Percentiles rank a stretch among this genome's conserved stretches.
phyloP scores from a whole-genome alignment of 2,113 vertebrate genomes.

The Poeciliopsis occidentalis region DNA sequence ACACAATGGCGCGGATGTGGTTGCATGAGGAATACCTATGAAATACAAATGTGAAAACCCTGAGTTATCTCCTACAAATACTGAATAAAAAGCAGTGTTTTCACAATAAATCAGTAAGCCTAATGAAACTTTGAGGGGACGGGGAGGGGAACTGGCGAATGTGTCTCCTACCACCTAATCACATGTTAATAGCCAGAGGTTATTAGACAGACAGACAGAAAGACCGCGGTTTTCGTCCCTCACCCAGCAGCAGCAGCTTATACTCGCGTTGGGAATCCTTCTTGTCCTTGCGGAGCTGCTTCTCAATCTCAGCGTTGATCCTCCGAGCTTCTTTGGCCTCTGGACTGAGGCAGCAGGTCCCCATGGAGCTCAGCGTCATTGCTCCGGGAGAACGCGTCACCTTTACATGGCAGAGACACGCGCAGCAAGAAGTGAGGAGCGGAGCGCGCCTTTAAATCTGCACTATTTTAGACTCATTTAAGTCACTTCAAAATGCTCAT shows the following conservation, averaged over 20 bases:
- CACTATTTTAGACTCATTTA: neutral
- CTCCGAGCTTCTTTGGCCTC: constrained; percentile 94
- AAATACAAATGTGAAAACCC: too few species aligned
- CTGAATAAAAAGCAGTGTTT: too few species aligned
- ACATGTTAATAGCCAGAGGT: too few species aligned
- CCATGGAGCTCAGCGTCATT: constrained; percentile 88
- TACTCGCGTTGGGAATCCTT: constrained; percentile 86
- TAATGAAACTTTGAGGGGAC: too few species aligned
- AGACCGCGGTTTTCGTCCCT: constrained; percentile 21
- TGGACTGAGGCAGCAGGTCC: constrained; percentile 92
- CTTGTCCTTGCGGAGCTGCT: constrained; percentile 91
- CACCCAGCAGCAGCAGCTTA: constrained; percentile 91
- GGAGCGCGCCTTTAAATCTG: neutral
- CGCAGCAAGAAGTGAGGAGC: constrained; percentile 2
- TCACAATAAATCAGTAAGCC: too few species aligned
- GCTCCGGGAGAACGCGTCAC: constrained; percentile 53
- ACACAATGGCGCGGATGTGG: too few species aligned
- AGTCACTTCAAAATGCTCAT: neutral
- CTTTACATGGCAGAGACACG: constrained; percentile 22
- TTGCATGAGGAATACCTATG: too few species aligned
- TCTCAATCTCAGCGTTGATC: constrained; percentile 95
- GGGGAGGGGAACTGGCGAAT: too few species aligned
- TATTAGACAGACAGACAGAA: too few species aligned
- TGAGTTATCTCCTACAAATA: too few species aligned
- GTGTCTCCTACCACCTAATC: too few species aligned